A percentile compares a stretch with the other conserved stretches of the same genome.
phyloP scores from a whole-genome alignment of 2,888 invertebrate species.

The Unio pictorum region DNA sequence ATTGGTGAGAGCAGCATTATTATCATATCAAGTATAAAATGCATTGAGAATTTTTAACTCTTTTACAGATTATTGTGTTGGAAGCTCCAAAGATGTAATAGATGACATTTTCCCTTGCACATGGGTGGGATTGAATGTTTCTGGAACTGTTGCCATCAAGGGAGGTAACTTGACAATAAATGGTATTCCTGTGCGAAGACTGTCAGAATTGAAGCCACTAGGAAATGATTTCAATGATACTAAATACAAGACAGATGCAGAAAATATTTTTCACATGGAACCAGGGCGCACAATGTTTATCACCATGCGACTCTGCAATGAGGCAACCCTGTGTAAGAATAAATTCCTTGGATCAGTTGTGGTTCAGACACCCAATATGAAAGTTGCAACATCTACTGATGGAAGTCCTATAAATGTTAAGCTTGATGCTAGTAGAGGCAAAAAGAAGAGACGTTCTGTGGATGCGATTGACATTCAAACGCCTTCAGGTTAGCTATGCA shows the following conservation, averaged over 20 bases:
- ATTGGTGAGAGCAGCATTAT: too few species aligned
- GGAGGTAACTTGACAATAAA: conserved; percentile 24
- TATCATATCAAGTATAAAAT: too few species aligned
- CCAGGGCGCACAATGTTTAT: conserved; percentile 44
- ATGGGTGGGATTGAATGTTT: conserved; percentile 32
- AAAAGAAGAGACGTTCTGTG: too few species aligned
- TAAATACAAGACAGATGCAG: background rate
- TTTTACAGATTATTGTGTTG: conserved; percentile 38
- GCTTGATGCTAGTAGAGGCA: background rate
- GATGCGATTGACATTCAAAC: too few species aligned
- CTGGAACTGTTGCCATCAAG: conserved; percentile 31
- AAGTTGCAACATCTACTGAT: conserved; percentile 25
- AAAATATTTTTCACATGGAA: conserved; percentile 42
- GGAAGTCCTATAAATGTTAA: conserved; percentile 22
- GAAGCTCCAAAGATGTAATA: conserved; percentile 15
- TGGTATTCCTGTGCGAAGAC: conserved; percentile 13
- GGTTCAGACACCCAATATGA: conserved; percentile 20
- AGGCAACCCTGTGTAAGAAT: conserved; percentile 34
- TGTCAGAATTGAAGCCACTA: conserved; percentile 28
- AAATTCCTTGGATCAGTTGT: conserved; percentile 35
- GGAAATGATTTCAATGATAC: conserved; percentile 16
- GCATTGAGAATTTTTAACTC: background rate
- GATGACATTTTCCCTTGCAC: conserved; percentile 42
- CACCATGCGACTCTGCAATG: conserved; percentile 39
- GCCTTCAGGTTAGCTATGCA: too few species aligned